These are phyloP conservation scores for Aspidoscelis tigris DNA, from an alignment of 2,113 vertebrate species.

Conservation along the genomic window DNA sequence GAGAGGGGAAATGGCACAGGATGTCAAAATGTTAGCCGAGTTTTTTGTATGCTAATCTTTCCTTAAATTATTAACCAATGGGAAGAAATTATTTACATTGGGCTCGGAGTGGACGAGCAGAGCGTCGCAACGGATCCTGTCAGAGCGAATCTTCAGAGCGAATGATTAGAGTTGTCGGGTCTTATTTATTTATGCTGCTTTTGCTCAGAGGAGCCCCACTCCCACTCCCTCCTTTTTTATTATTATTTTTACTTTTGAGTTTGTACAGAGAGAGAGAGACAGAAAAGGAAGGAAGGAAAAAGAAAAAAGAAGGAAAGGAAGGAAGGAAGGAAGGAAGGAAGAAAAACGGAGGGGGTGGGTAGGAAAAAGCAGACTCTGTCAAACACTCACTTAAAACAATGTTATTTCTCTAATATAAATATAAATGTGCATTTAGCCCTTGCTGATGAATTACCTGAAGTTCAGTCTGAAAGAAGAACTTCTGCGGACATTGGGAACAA, in stretches of 20 bases:
- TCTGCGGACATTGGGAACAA: slow-evolving; percentile 98
- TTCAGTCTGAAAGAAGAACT: slow-evolving; percentile 99
- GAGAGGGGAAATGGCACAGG: slow-evolving; percentile 31
- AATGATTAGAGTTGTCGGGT: slow-evolving; percentile 61
- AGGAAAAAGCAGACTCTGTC: slow-evolving; percentile 29
- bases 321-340: background rate
- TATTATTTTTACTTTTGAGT: slow-evolving; percentile 44
- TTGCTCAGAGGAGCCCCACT: slow-evolving; percentile 44
- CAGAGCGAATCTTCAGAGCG: slow-evolving; percentile 68
- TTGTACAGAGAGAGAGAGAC: slow-evolving; percentile 23
- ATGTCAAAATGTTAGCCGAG: slow-evolving; percentile 58
- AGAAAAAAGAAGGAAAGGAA: slow-evolving; percentile 11
- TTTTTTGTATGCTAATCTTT: slow-evolving; percentile 74
- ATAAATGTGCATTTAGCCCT: slow-evolving; percentile 36
- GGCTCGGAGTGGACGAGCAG: slow-evolving; percentile 64
- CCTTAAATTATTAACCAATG: slow-evolving; percentile 70
- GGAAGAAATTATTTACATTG: slow-evolving; percentile 76
- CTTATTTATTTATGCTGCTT: slow-evolving; percentile 68
- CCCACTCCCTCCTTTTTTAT: too few species aligned
- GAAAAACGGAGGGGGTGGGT: background rate
- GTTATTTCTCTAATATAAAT: slow-evolving; percentile 36
- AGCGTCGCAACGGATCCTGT: slow-evolving; percentile 60
- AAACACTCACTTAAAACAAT: background rate
- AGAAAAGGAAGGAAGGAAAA: slow-evolving; percentile 14
- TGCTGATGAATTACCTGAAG: slow-evolving; percentile 87